Evolutionary conservation across 2,797 vertebrate species (phyloP).

Genomic region (Gobio occitaniae): DNA sequence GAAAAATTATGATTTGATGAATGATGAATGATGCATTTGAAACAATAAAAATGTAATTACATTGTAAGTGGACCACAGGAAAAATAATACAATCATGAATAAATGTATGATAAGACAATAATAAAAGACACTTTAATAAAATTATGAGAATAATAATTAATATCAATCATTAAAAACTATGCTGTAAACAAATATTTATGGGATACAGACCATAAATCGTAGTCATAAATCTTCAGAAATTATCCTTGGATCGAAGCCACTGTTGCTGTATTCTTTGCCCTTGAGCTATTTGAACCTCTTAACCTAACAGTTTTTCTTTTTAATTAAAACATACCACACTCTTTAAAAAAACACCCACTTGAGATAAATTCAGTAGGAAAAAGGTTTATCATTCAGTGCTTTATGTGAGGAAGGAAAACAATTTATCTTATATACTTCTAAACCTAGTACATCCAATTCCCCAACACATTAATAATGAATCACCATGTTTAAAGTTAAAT

Average conservation of each 20-base stretch:
- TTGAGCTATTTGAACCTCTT: slow-evolving; percentile 43
- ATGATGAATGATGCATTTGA: neutral
- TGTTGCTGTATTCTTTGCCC: slow-evolving; percentile 44
- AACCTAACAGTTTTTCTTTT: slow-evolving; percentile 47
- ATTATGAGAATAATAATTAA: neutral
- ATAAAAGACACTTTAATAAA: neutral
- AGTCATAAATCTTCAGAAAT: neutral
- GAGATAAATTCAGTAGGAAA: slow-evolving; percentile 33
- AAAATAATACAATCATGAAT: neutral
- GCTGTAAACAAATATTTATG: slow-evolving; percentile 27
- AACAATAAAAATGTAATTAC: neutral
- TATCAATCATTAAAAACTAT: neutral
- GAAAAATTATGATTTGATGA: neutral
- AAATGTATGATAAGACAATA: neutral
- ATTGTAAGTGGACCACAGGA: neutral
- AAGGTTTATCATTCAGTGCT: slow-evolving; percentile 40
- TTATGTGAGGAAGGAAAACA: slow-evolving; percentile 51
- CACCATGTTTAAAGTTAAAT: slow-evolving; percentile 45
- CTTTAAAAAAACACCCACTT: slow-evolving; percentile 31
- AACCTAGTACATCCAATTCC: slow-evolving; percentile 29
- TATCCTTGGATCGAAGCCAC: neutral
- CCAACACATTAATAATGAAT: slow-evolving; percentile 48
- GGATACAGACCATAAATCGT: slow-evolving; percentile 11
- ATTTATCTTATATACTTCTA: slow-evolving; percentile 42
- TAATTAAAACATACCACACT: slow-evolving; percentile 55